Percentiles rank a stretch among this genome's conserved stretches.
Evolutionary conservation across 2,888 invertebrate genomes (phyloP).

Genomic region (Caenorhabditis wallacei): DNA sequence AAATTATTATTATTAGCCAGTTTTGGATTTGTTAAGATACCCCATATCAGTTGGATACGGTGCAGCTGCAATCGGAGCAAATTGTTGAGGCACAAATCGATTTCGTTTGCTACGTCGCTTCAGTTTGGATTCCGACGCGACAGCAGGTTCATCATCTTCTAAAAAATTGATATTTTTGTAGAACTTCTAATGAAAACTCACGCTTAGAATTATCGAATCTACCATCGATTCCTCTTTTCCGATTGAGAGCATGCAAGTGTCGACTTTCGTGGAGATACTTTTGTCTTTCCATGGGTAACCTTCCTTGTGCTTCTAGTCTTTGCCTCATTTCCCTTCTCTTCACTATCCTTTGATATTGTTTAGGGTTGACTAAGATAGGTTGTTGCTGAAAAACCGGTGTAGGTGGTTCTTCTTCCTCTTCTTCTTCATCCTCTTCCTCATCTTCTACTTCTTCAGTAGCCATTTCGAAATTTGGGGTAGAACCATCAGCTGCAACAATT

Average conservation of each 20-base stretch:
- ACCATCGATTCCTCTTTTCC: conserved; percentile 23
- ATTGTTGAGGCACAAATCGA: neutral
- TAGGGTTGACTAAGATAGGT: conserved; percentile 12
- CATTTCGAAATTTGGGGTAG: conserved; percentile 1
- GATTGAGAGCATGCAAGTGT: conserved; percentile 19
- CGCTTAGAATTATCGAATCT: conserved; percentile 9
- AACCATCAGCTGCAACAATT: conserved; percentile 1
- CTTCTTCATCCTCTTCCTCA: neutral
- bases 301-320: conserved; percentile 3
- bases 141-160: neutral
- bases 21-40: neutral
- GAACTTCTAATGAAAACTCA: neutral
- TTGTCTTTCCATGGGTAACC: conserved; percentile 1
- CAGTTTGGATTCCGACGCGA: neutral
- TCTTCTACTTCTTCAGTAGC: neutral
- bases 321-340: conserved; percentile 10
- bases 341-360: conserved; percentile 11
- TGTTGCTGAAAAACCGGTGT: neutral
- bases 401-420: no score
- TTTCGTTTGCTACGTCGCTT: neutral
- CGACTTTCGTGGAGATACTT: conserved; percentile 36
- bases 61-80: neutral
- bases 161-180: neutral
- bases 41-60: neutral
- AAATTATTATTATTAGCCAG: neutral